These are phyloP conservation scores for Calcarius ornatus DNA, from an alignment of 2,113 vertebrate genomes.

Conservation along the genomic window DNA sequence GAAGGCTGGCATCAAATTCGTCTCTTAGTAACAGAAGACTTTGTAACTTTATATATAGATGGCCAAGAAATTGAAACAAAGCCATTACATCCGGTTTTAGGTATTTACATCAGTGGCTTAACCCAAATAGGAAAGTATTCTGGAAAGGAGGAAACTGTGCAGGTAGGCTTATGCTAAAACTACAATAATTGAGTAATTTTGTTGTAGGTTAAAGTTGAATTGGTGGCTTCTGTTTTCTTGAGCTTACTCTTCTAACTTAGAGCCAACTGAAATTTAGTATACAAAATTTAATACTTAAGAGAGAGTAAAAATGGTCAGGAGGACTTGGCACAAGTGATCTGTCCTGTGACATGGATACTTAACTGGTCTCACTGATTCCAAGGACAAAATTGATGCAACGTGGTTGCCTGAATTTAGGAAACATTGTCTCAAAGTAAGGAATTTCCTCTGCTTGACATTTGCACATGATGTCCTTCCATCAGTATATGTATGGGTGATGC, in stretches of 20 bases:
- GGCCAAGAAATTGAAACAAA: conserved; percentile 84
- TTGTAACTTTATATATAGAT: conserved; percentile 89
- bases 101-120: conserved; percentile 92
- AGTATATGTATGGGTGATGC: background rate
- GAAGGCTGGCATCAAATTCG: conserved; percentile 94
- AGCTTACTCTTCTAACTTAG: background rate
- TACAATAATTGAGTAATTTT: background rate
- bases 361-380: background rate
- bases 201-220: background rate
- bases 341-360: background rate
- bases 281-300: background rate
- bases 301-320: background rate
- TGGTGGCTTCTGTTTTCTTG: background rate
- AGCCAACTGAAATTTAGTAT: background rate
- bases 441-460: background rate
- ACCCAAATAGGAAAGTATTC: conserved; percentile 96
- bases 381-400: rapidly evolving
- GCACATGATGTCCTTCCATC: background rate
- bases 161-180: conserved; percentile 74
- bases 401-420: background rate
- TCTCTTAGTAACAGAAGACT: conserved; percentile 90
- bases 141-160: conserved; percentile 91
- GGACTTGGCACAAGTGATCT: background rate
- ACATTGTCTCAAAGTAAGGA: background rate
- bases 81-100: conserved; percentile 84